phyloP scores from a whole-genome alignment of 2,797 vertebrate species.

The Microtus californicus region DNA sequence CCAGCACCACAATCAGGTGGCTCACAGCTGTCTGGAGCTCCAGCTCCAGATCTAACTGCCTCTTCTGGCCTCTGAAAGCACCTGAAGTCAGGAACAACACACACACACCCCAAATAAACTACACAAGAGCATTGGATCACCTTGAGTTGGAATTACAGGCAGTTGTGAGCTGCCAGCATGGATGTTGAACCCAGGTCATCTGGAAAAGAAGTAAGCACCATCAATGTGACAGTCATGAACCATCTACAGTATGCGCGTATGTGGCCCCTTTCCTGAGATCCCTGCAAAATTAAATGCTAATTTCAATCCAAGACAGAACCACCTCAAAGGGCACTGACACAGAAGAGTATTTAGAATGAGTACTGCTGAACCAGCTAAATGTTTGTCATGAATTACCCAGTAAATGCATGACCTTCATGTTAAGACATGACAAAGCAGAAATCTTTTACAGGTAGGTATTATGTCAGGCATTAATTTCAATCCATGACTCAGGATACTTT shows the following conservation, averaged over 20 bases:
- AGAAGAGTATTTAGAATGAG: background rate
- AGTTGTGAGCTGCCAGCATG: background rate
- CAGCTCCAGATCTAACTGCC: background rate
- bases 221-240: too few relatives aligned
- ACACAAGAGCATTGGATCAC: background rate
- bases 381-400: conserved; percentile 25
- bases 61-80: background rate
- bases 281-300: conserved; percentile 34
- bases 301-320: conserved; percentile 34
- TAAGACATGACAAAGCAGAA: conserved; percentile 67
- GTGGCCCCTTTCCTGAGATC: background rate
- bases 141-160: background rate
- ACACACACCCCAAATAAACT: background rate
- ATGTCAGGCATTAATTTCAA: conserved; percentile 69
- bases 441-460: conserved; percentile 54
- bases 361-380: background rate
- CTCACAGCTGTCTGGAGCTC: background rate
- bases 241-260: background rate
- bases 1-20: background rate
- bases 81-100: background rate
- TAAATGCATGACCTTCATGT: conserved; percentile 12
- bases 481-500: conserved; percentile 72
- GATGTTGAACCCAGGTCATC: too few relatives aligned
- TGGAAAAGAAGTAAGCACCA: background rate
- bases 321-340: conserved; percentile 49